A percentile compares a stretch with the other conserved stretches of the same genome.
Conservation (phyloP, 2,888 invertebrate genomes). For the Melinaea marsaeus region DNA sequence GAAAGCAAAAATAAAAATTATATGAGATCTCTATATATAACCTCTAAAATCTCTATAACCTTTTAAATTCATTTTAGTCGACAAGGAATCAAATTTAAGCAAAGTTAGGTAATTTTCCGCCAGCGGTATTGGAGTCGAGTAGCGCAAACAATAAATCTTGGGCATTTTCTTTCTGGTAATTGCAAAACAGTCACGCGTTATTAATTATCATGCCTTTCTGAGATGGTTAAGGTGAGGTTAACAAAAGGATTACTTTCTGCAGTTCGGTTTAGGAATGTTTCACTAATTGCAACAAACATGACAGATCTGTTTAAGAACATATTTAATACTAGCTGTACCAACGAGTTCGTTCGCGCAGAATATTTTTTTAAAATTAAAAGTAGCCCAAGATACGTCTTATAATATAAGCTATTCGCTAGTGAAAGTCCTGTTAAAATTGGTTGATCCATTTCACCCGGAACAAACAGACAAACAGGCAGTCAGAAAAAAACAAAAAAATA, state of each 20-base stretch:
- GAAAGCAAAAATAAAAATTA: no score
- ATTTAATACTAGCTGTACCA: no score
- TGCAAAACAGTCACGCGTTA: constrained; percentile 12
- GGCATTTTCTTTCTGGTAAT: constrained; percentile 15
- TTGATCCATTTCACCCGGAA: no score
- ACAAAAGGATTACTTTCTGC: background rate
- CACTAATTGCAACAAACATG: background rate
- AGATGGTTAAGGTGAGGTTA: constrained; percentile 3
- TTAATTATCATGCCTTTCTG: constrained; percentile 10
- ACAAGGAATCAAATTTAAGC: constrained; percentile 28
- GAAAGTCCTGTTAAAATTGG: no score
- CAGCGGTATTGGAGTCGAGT: background rate
- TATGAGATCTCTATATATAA: no score
- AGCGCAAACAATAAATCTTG: constrained; percentile 13
- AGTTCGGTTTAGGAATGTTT: background rate
- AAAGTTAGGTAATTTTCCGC: constrained; percentile 31
- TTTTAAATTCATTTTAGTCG: constrained; percentile 12
- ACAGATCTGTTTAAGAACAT: no score
- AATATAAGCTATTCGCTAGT: no score
- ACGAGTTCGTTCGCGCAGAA: no score
- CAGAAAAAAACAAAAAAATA: no score
- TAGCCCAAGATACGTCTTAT: no score
- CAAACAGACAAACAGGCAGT: no score
- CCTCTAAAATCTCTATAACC: background rate
- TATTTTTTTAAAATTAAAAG: no score